A percentile compares a stretch with the other conserved stretches of the same genome.
phyloP scores from a whole-genome alignment of 2,113 vertebrate species.

The Oncorhynchus kisutch region DNA sequence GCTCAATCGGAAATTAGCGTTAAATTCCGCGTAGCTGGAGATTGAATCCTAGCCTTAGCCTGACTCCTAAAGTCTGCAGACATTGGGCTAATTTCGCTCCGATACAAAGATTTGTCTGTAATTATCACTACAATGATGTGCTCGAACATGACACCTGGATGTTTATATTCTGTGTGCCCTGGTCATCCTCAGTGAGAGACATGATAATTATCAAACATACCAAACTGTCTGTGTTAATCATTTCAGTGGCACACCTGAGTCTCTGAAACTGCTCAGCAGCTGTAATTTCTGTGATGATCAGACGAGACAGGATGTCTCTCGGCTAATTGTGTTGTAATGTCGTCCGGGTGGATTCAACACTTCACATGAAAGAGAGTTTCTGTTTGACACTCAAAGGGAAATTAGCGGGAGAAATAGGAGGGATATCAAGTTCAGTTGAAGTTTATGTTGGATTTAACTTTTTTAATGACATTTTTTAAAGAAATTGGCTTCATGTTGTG shows the following conservation, averaged over 20 bases:
- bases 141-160: too few species aligned
- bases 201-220: slow-evolving; percentile 37
- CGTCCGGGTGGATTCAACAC: slow-evolving; percentile 37
- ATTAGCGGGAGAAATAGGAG: not conserved
- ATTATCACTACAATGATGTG: too few species aligned
- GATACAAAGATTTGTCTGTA: too few species aligned
- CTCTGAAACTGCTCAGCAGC: slow-evolving; percentile 28
- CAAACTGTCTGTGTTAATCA: slow-evolving; percentile 33
- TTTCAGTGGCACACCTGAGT: slow-evolving; percentile 40
- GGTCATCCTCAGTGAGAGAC: slow-evolving; percentile 12
- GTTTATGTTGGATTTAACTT: slow-evolving; percentile 4
- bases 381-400: not conserved
- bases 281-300: slow-evolving; percentile 30
- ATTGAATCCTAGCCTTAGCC: too few species aligned
- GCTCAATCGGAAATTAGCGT: too few species aligned
- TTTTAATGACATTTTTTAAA: too few species aligned
- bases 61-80: too few species aligned
- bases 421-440: slow-evolving; percentile 22
- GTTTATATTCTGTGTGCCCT: too few species aligned
- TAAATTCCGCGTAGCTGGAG: too few species aligned
- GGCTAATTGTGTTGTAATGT: slow-evolving; percentile 61
- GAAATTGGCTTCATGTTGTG: too few species aligned
- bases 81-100: too few species aligned
- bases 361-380: slow-evolving; percentile 12
- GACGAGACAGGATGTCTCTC: slow-evolving; percentile 50